These are phyloP conservation scores for Megathymus violae DNA, from an alignment of 1,140 invertebrate species.

Conservation along the genomic window DNA sequence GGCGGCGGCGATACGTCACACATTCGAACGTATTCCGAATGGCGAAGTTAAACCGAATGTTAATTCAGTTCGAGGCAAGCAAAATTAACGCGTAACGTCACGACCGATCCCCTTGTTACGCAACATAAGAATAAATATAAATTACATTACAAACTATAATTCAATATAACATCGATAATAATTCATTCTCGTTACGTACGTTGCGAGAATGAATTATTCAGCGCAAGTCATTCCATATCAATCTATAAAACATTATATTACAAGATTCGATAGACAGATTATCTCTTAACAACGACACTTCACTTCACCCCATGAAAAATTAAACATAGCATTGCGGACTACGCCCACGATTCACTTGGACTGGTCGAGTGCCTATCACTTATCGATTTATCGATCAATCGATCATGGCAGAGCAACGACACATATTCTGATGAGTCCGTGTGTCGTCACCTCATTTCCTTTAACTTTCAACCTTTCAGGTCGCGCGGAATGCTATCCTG, in stretches of 20 bases:
- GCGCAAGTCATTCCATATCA: conserved; percentile 54
- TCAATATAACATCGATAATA: conserved; percentile 20
- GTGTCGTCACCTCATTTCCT: conserved; percentile 36
- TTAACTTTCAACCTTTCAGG: conserved; percentile 58
- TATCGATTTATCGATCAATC: no score
- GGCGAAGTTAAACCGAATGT: conserved; percentile 52
- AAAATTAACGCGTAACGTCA: conserved; percentile 43
- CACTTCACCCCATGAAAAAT: conserved; percentile 64
- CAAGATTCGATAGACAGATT: conserved; percentile 65
- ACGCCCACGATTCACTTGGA: conserved; percentile 51
- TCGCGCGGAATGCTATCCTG: conserved; percentile 73
- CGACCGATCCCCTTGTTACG: conserved; percentile 44
- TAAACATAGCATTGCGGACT: conserved; percentile 43
- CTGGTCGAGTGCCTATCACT: conserved; percentile 13
- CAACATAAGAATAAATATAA: conserved; percentile 14
- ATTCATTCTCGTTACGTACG: conserved; percentile 41
- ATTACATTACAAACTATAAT: conserved; percentile 25
- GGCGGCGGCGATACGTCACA: conserved; percentile 38
- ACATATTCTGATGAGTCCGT: conserved; percentile 61
- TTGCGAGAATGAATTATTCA: conserved; percentile 48
- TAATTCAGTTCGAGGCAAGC: conserved; percentile 51
- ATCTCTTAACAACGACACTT: conserved; percentile 65
- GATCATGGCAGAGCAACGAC: conserved; percentile 44
- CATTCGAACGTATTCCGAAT: conserved; percentile 38
- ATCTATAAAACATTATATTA: conserved; percentile 65